A percentile compares a stretch with the other conserved stretches of the same genome.
These are phyloP conservation scores for Diglossa cyanea DNA, from an alignment of 2,797 vertebrate genomes.

Conservation along the genomic window DNA sequence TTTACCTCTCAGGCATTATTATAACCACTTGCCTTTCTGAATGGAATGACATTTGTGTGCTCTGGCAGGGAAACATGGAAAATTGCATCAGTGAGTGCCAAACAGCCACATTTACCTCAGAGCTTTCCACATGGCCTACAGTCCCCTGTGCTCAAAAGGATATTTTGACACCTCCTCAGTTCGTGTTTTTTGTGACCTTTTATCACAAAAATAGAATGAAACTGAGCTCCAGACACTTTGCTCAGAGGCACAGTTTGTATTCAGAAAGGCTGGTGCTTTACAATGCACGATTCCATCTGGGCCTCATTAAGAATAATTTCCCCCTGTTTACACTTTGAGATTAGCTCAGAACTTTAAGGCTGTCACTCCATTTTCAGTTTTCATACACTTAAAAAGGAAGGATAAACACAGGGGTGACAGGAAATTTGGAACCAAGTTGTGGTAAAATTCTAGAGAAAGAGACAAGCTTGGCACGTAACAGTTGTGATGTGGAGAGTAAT, in stretches of 20 bases:
- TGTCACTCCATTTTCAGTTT: not conserved
- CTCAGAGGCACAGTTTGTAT: not conserved
- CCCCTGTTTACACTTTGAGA: not conserved
- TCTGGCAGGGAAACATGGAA: not conserved
- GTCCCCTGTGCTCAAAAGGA: not conserved
- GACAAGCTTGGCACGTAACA: not conserved
- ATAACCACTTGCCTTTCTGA: not conserved
- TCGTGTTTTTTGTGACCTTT: not conserved
- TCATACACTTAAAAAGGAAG: not conserved
- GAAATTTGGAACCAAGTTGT: not conserved
- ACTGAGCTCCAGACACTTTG: not conserved
- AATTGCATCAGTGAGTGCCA: not conserved
- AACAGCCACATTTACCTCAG: not conserved
- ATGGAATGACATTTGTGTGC: not conserved
- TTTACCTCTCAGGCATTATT: not conserved
- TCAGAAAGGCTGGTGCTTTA: not conserved
- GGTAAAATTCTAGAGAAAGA: not conserved
- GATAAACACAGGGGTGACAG: not conserved
- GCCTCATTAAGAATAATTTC: constrained; percentile 15
- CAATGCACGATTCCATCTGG: not conserved
- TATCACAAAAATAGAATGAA: constrained; percentile 18
- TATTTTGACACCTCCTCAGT: not conserved
- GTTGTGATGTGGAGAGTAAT: not conserved
- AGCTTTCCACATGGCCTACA: not conserved
- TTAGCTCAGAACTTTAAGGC: not conserved